Base-by-base conservation (phyloP, 2,113 vertebrate species). In the Oenanthe oenanthe region DNA sequence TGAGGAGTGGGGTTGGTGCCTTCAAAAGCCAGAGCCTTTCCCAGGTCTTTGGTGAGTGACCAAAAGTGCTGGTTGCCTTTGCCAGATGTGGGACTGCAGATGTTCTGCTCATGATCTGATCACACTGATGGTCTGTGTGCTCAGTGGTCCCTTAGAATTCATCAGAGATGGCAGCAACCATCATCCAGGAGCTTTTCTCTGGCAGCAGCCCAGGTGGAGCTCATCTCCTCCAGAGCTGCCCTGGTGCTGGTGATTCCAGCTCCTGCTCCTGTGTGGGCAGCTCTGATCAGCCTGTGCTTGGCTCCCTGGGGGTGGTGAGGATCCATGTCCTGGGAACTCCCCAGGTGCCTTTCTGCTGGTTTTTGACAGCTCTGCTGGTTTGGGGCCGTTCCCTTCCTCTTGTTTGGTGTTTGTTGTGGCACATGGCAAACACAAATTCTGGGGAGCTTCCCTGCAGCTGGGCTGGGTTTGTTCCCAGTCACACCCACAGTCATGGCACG, bases 401-500 rank as follows among this genome's bases (percentile, higher is more conserved):
- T 3, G 17, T 29, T 21, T 15, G 34, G 2, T 91, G 91, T 72
- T 92, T 86, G 83, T 86, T 93, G 91, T 81, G 79, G 53, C 21
- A 34, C 7, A 3, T 1, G 34, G 88, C 47, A 81, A 87, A 67
- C 36, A 40, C 68, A 36, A 22, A 21, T 6, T 2, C 57, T 2
- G 50, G 70, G 57, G 71, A 76, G 81, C 71, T 31, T 78, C 75
- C 77, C 86, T 82, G 93, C 86, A 89, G 86, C 94, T 91, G 80
- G 24, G 68, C 14, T 85, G 93, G 87, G 24, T 89, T 85, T 62
- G 42, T 40, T 89, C 47, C 76, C 17, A 9, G 50, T 67, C 62
- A 48, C 92, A 22, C 81, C 93, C 78, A 67, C 67, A 17, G 2
- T 0, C 3, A 2, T n/a, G 70, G 26, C 62, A 10, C 34, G 4